Conservation (phyloP, 2,797 vertebrate species). For the Acanthis flammea region DNA sequence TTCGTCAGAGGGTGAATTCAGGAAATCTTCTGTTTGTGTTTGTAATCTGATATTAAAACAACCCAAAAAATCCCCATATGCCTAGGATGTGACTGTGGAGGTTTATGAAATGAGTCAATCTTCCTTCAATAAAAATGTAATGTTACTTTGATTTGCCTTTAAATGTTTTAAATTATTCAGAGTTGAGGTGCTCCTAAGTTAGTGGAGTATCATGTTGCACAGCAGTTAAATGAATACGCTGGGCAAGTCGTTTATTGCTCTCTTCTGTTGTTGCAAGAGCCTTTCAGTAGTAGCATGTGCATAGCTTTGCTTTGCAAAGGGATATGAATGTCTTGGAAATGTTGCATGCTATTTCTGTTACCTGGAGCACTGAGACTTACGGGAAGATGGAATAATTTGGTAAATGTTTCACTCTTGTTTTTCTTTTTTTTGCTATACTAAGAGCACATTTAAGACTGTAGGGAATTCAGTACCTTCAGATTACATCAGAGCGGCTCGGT, state of each 20-base stretch:
- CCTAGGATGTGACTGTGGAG: background rate
- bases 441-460: background rate
- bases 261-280: background rate
- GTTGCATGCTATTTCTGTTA: background rate
- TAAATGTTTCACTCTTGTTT: background rate
- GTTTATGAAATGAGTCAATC: background rate
- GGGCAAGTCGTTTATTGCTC: background rate
- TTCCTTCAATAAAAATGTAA: background rate
- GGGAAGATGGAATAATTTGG: background rate
- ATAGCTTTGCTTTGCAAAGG: background rate
- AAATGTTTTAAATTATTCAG: background rate
- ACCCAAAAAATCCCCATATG: background rate
- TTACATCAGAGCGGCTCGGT: background rate
- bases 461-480: background rate
- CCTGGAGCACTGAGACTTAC: background rate
- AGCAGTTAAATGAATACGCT: background rate
- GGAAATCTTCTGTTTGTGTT: background rate
- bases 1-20: background rate
- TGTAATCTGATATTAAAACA: background rate
- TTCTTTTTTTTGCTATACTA: background rate
- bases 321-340: background rate
- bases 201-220: background rate
- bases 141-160: background rate
- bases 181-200: background rate
- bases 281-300: background rate